A percentile compares a stretch with the other conserved stretches of the same genome.
These are phyloP conservation scores for Gallinago nigripennis DNA, from an alignment of 2,797 vertebrate genomes.

Conservation along the genomic window DNA sequence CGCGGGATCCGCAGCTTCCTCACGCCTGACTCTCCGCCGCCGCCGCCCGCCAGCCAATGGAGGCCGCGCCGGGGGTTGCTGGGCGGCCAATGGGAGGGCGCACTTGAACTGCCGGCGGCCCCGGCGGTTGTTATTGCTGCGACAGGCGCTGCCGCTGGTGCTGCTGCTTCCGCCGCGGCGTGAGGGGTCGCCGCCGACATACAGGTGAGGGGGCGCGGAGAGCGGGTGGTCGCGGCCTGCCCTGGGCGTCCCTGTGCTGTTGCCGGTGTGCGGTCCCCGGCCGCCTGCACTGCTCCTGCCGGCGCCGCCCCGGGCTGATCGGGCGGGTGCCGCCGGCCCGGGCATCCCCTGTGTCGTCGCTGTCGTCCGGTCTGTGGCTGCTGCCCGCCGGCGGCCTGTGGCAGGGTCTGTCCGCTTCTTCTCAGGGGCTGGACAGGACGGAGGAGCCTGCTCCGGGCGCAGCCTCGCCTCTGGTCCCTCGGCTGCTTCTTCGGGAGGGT, in stretches of 20 bases:
- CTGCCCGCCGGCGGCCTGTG: neutral
- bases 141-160: rapidly evolving
- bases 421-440: neutral
- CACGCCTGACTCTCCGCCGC: constrained; percentile 30
- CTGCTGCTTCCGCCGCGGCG: no score
- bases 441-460: neutral
- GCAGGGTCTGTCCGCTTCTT: no score
- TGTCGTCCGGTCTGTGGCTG: no score
- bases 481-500: no score
- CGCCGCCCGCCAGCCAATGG: constrained; percentile 21
- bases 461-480: neutral
- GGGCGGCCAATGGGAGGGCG: neutral
- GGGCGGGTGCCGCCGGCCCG: neutral
- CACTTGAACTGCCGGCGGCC: neutral
- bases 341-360: rapidly evolving
- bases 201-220: neutral
- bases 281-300: neutral
- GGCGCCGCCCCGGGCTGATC: neutral
- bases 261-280: neutral
- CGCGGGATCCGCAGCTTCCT: neutral
- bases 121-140: neutral
- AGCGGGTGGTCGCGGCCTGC: neutral
- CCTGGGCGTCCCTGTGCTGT: neutral
- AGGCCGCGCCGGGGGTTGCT: neutral
- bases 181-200: neutral